Evolutionary conservation across 2,888 invertebrate genomes (phyloP).

Genomic region (Ormia ochracea): DNA sequence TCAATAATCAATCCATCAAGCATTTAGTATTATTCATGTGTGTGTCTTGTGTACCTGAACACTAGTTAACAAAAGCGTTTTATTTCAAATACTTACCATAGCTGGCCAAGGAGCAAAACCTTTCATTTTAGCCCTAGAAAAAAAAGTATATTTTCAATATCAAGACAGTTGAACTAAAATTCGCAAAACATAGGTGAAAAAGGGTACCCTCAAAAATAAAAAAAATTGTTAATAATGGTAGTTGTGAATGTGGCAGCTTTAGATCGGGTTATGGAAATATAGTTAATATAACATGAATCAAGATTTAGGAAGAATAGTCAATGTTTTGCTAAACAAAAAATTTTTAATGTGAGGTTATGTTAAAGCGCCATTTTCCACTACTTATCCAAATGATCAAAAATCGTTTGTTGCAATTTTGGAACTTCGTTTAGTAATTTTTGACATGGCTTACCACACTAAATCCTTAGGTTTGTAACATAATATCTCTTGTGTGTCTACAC

Average conservation of each 20-base stretch:
- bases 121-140: slow-evolving; percentile 97
- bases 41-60: background rate
- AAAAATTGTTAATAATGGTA: no score
- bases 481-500: slow-evolving; percentile 68
- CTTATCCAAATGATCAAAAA: background rate
- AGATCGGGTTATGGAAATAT: no score
- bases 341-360: slow-evolving; percentile 62
- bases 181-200: no score
- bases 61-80: slow-evolving; percentile 13
- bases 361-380: slow-evolving; percentile 63
- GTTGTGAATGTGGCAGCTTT: no score
- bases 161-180: no score
- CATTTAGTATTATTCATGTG: no score
- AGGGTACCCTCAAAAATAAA: no score
- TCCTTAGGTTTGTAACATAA: slow-evolving; percentile 74
- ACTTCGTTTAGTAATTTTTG: slow-evolving; percentile 8
- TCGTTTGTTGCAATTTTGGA: slow-evolving; percentile 19
- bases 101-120: slow-evolving; percentile 98
- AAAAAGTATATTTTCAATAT: slow-evolving; percentile 58
- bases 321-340: no score
- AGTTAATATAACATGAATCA: no score
- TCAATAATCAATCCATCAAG: no score
- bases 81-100: slow-evolving; percentile 86
- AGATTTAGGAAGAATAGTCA: no score
- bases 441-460: slow-evolving; percentile 72